Percentiles rank a stretch among this genome's conserved stretches.
Conservation (phyloP, 2,888 invertebrate genomes). For the Himalopsyche tibetana region DNA sequence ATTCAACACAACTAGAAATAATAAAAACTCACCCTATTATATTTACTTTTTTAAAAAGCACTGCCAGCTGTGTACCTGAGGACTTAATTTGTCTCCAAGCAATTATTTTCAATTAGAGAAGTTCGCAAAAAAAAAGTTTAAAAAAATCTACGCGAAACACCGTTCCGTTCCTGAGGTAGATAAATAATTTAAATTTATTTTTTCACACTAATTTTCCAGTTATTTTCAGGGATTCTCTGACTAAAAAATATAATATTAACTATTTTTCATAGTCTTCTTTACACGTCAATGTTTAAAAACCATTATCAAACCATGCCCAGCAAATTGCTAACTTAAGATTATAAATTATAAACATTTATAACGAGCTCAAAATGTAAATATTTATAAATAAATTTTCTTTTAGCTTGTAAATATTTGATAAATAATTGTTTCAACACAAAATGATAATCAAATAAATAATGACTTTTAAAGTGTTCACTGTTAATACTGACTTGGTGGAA, state of each 20-base stretch:
- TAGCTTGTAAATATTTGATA: no score
- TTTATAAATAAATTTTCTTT: no score
- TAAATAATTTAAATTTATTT: constrained; percentile 60
- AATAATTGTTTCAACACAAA: no score
- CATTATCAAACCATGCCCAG: no score
- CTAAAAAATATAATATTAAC: not conserved
- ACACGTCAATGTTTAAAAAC: no score
- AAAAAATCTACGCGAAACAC: constrained; percentile 46
- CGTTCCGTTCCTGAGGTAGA: constrained; percentile 29
- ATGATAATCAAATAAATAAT: no score
- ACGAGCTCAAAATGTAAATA: no score
- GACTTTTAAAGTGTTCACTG: no score
- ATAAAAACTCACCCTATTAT: constrained; percentile 5
- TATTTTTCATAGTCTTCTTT: no score
- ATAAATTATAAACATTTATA: no score
- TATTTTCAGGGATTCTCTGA: not conserved
- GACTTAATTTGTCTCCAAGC: constrained; percentile 64
- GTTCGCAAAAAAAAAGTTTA: constrained; percentile 59
- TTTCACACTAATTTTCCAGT: constrained; percentile 41
- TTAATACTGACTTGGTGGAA: no score
- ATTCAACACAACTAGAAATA: not conserved
- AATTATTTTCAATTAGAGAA: constrained; percentile 65
- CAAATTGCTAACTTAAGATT: no score
- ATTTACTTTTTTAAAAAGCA: constrained; percentile 17
- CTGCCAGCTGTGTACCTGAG: constrained; percentile 58